Percentiles rank a stretch among this genome's conserved stretches.
Conservation (phyloP, 1,140 invertebrate species). For the Anastrepha obliqua region DNA sequence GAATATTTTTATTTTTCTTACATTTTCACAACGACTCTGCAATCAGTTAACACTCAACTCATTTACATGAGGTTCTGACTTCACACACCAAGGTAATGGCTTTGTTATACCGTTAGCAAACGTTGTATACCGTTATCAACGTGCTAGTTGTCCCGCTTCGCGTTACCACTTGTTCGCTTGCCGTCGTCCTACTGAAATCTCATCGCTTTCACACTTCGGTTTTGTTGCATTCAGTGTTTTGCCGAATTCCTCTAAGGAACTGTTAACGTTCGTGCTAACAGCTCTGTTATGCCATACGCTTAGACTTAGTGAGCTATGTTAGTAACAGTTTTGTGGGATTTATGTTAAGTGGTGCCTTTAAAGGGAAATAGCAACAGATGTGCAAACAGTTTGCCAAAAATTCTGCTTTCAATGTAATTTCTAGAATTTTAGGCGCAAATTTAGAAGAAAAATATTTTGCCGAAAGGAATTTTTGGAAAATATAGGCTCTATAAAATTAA, state of each 20-base stretch:
- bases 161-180: conserved; percentile 38
- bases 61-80: background rate
- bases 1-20: background rate
- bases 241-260: background rate
- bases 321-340: background rate
- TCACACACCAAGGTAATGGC: background rate
- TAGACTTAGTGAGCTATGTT: background rate
- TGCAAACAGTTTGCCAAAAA: background rate
- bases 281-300: background rate
- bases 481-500: too few species aligned
- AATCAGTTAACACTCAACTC: background rate
- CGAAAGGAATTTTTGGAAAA: too few species aligned
- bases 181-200: conserved; percentile 28
- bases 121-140: background rate
- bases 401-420: too few species aligned
- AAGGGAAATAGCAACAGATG: background rate
- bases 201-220: background rate
- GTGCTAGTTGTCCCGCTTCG: background rate
- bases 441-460: too few species aligned
- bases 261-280: background rate
- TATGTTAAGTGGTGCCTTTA: background rate
- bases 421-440: too few species aligned
- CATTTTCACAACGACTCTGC: background rate
- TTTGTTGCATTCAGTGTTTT: conserved; percentile 8
- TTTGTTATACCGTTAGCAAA: background rate